Conservation (phyloP, 2,888 invertebrate genomes). For the Drosophila rubida region DNA sequence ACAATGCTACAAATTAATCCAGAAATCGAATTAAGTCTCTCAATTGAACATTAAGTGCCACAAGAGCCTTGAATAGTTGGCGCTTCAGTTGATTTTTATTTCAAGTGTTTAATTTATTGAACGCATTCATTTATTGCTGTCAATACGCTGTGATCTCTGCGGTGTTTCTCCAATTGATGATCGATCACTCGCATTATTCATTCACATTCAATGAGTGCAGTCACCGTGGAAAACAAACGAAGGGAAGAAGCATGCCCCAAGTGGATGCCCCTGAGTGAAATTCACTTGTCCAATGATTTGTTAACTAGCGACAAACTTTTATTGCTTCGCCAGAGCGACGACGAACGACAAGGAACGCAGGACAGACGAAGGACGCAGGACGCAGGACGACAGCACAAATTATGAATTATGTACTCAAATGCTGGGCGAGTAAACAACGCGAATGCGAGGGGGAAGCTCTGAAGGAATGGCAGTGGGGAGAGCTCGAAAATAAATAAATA, state of each 20-base stretch:
- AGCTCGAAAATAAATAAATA: slow-evolving; percentile 63
- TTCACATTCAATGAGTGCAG: no score
- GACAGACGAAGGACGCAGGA: not conserved
- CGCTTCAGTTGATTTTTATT: no score
- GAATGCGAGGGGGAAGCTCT: not conserved
- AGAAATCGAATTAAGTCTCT: no score
- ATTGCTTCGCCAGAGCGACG: slow-evolving; percentile 52
- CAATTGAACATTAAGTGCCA: no score
- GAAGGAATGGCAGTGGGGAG: slow-evolving; percentile 17
- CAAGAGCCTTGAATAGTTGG: no score
- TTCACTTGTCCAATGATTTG: slow-evolving; percentile 65
- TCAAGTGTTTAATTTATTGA: no score
- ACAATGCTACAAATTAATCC: no score
- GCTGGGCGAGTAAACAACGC: slow-evolving; percentile 23
- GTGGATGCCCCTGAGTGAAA: slow-evolving; percentile 15
- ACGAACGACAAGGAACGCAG: not conserved
- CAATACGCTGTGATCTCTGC: no score
- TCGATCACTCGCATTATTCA: no score
- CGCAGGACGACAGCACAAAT: slow-evolving; percentile 49
- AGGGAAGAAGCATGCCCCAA: not conserved
- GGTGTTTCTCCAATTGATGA: no score
- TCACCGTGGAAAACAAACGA: not conserved
- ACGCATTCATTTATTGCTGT: no score
- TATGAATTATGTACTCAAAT: slow-evolving; percentile 69
- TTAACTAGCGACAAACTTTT: slow-evolving; percentile 76